phyloP scores from a whole-genome alignment of 2,113 vertebrate species.

The Heterotis niloticus region DNA sequence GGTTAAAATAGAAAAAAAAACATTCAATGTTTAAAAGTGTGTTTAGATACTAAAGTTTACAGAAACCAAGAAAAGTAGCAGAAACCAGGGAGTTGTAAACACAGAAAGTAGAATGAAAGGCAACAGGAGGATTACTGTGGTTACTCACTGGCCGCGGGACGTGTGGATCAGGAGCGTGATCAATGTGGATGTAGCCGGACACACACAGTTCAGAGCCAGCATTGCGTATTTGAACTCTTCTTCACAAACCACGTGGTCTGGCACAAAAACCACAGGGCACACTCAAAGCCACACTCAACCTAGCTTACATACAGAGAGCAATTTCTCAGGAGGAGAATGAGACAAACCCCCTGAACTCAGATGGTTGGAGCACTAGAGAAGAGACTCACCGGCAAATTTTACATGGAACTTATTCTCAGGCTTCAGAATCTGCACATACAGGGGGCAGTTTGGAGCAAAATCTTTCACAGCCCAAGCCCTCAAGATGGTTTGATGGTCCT shows the following conservation, averaged over 20 bases:
- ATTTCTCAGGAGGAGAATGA: no score
- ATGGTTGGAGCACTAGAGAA: neutral
- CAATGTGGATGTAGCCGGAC: conserved; percentile 77
- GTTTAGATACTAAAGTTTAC: no score
- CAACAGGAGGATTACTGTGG: neutral
- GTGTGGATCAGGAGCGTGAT: conserved; percentile 80
- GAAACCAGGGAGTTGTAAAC: no score
- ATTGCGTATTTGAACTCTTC: conserved; percentile 79
- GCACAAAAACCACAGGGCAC: neutral
- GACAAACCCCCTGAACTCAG: no score
- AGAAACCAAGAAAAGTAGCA: no score
- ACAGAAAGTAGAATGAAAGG: no score
- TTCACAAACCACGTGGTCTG: conserved; percentile 43
- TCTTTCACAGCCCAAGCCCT: conserved; percentile 97
- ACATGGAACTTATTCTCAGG: conserved; percentile 98
- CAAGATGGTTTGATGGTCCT: conserved; percentile 97
- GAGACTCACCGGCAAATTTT: conserved; percentile 92
- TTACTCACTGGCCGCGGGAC: conserved; percentile 77
- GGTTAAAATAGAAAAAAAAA: no score
- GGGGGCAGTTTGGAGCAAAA: conserved; percentile 91
- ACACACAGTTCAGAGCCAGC: conserved; percentile 78
- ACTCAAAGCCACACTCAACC: neutral
- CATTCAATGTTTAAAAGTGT: no score
- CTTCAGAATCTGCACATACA: conserved; percentile 94
- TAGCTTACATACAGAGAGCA: neutral